A percentile compares a stretch with the other conserved stretches of the same genome.
phyloP scores from a whole-genome alignment of 64 coral and sea anemone genomes.

The Exaiptasia diaphana region DNA sequence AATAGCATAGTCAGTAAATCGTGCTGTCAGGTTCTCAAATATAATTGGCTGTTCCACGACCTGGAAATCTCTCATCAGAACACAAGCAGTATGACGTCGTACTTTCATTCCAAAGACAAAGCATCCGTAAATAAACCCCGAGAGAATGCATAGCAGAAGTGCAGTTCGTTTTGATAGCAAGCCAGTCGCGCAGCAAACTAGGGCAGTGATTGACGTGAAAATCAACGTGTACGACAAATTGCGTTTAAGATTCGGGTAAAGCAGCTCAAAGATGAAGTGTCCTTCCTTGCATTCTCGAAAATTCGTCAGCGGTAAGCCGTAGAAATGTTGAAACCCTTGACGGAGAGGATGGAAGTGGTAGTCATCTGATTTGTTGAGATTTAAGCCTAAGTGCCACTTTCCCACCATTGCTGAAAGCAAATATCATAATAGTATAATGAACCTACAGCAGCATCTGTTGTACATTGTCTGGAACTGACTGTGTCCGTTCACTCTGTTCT shows the following conservation, averaged over 20 bases:
- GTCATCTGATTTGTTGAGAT: conserved; percentile 7
- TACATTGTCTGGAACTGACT: too few relatives aligned
- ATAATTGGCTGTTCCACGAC: conserved; percentile 53
- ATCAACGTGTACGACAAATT: background rate
- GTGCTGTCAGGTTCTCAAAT: conserved; percentile 54
- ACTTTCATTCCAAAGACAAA: background rate
- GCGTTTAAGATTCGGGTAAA: background rate
- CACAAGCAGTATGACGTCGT: conserved; percentile 1
- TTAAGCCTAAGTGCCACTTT: conserved; percentile 69
- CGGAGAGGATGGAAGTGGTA: conserved; percentile 46
- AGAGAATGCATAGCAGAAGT: background rate
- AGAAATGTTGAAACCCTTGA: conserved; percentile 56
- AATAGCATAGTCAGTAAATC: conserved; percentile 46
- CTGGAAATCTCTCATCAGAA: conserved; percentile 41
- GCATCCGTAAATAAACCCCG: background rate
- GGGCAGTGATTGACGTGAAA: background rate
- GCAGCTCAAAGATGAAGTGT: conserved; percentile 3
- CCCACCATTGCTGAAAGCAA: conserved; percentile 35
- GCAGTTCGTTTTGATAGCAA: background rate
- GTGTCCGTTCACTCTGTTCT: too few relatives aligned
- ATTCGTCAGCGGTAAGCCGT: conserved; percentile 54
- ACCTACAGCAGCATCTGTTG: background rate
- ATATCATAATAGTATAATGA: background rate
- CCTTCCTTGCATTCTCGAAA: conserved; percentile 17
- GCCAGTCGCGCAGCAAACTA: background rate